Base-by-base conservation (phyloP, 2,888 invertebrate genomes). In the Tetragonula carbonaria region DNA sequence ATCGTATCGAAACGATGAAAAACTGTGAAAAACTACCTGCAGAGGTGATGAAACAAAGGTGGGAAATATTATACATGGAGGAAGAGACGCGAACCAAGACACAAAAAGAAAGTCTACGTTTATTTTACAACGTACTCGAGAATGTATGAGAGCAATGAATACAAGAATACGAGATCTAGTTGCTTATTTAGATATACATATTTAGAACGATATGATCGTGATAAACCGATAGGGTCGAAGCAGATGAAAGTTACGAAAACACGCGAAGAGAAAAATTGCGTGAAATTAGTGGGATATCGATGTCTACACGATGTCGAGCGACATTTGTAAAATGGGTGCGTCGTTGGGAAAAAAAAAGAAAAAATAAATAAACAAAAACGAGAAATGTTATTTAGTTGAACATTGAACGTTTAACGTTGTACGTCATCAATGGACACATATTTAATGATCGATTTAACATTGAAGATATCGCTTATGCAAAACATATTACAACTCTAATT, bases 161-260 rank as follows among this genome's bases (percentile, higher is more conserved):
- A 74, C 67, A 65, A 74, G 63, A 70, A 77, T 77, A 73, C 78
- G 74, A 78, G 76, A 83, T 63, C 83, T 77, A 80, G 74, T 73
- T 75, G 72, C 79, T 86, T 83, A 76, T 83, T 81, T 86, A 84
- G 73, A 86, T 83, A 79, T 82, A 85, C 68, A 28, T 45, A 23
- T 45, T 45, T 11, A 45, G 45, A 45, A 45, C 45, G 45, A 45
- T 45, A 57, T 38, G 55, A 45, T 67, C 71, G 67, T 38, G 76
- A 18, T 33, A 33, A 66, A 55, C 66, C 21, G 67, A 66, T 72
- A 57, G 66, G 55, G 57, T 65, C 53, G 38, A 45, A 55, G 74
- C 33, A 73, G 57, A 62, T n/a, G 50, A 73, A 73, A 53, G 18
- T 67, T 75, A 78, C 73, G 78, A 50, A 28, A 75, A 59, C 6